Base-by-base conservation (phyloP, 2,113 vertebrate species). In the Astur gentilis region DNA sequence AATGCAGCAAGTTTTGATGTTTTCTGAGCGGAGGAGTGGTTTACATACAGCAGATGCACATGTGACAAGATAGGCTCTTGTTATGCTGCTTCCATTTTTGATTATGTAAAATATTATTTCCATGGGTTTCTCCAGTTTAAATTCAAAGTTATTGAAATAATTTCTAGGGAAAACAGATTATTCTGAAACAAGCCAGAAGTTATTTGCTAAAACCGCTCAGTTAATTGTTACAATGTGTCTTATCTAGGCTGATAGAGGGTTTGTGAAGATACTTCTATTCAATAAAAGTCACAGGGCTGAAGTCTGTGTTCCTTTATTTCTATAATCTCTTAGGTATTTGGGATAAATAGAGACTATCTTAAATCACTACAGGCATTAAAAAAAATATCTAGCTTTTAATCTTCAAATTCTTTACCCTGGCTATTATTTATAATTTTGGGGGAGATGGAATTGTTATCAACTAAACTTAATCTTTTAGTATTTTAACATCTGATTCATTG, bases 121-220 rank as follows among this genome's bases (percentile, higher is more conserved):
- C 87, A 29, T 93, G 58, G 94, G 79, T 72, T 92, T 70, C 72
- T 87, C 61, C 92, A 66, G n/a, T 77, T 71, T 36, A 72, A 92
- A 80, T 73, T 83, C 69, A 50, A 91, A 92, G 23, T 42, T 81
- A 47, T 76, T 64, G 75, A 83, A 94, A 79, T 64, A 55, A 86
- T 92, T 93, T 94, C 26, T 62, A 16, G 49, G 44, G 52, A 38
- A 77, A 94, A 31, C 45, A 86, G 82, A 78, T 86, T 86, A 60
- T 87, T 93, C 44, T 93, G 94, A 89, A 78, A 78, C 20, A 90
- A 95, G 71, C n/a, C 71, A 95, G 78, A 66, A 92, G 64, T 81
- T 75, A 49, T 42, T 94, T 90, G 72, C 60, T 90, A 10, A 34
- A 96, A 83, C 40, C 60, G 17, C 52, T 81, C 50, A 47, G 60